phyloP scores from a whole-genome alignment of 2,888 invertebrate genomes.

The Syrista parreyssii region DNA sequence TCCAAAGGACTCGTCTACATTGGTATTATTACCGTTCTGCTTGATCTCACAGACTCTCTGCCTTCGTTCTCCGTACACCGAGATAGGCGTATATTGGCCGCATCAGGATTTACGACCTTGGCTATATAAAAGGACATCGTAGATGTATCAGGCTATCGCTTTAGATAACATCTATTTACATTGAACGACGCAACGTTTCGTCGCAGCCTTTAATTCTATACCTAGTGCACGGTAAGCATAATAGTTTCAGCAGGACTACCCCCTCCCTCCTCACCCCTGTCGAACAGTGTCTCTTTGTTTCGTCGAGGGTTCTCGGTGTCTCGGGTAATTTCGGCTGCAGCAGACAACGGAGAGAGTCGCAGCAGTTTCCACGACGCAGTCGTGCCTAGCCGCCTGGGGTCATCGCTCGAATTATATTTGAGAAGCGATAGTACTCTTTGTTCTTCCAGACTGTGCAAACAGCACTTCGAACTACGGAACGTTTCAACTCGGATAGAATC shows the following conservation, averaged over 20 bases:
- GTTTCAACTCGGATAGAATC: too few species aligned
- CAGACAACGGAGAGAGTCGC: neutral
- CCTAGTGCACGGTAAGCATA: too few species aligned
- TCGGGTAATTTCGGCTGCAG: neutral
- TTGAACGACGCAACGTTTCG: too few species aligned
- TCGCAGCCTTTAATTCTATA: too few species aligned
- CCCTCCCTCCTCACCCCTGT: too few species aligned
- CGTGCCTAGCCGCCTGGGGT: constrained; percentile 20
- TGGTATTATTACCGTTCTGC: neutral
- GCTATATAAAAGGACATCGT: too few species aligned
- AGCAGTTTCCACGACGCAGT: constrained; percentile 4
- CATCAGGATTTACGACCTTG: too few species aligned
- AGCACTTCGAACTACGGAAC: too few species aligned
- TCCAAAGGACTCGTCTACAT: neutral
- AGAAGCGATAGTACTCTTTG: constrained; percentile 33
- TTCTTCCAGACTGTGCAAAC: constrained; percentile 13
- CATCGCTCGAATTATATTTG: constrained; percentile 39
- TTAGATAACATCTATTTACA: too few species aligned
- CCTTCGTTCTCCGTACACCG: neutral
- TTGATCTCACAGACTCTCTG: neutral
- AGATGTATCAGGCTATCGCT: too few species aligned
- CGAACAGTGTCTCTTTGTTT: neutral
- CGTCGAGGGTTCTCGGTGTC: neutral
- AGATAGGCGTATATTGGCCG: neutral
- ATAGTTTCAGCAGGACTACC: too few species aligned